Conservation (phyloP, 2,113 vertebrate genomes). For the Halichoeres trimaculatus region DNA sequence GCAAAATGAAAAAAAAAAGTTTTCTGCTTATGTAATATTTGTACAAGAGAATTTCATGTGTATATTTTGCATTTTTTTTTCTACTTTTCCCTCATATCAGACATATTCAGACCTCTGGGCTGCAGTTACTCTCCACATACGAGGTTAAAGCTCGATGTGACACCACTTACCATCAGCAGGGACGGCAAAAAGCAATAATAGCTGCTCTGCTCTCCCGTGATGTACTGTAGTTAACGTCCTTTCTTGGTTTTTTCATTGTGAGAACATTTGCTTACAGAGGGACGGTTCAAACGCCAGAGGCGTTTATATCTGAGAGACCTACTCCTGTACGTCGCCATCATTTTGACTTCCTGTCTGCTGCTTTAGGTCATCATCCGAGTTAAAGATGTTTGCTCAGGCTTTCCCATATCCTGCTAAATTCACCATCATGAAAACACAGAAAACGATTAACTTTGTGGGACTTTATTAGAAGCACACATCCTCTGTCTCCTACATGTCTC, state of each 20-base stretch:
- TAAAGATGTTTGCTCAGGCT: conserved; percentile 3
- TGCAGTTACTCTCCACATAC: conserved; percentile 7
- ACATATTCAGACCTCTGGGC: conserved; percentile 34
- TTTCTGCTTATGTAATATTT: conserved; percentile 36
- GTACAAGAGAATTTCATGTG: conserved; percentile 32
- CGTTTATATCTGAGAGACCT: conserved; percentile 37
- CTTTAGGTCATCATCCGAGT: not conserved
- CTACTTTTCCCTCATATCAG: conserved; percentile 38
- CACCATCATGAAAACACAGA: conserved; percentile 1
- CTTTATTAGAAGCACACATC: not conserved
- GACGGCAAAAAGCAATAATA: conserved; percentile 54
- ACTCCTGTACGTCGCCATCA: not conserved
- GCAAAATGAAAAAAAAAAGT: conserved; percentile 4
- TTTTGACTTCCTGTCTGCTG: not conserved
- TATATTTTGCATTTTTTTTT: conserved; percentile 45
- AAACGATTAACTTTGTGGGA: not conserved
- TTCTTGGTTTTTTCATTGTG: conserved; percentile 37
- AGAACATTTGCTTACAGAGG: conserved; percentile 40
- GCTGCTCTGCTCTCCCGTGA: conserved; percentile 44
- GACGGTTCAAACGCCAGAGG: conserved; percentile 3
- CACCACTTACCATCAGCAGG: conserved; percentile 21
- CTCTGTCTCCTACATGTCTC: conserved; percentile 14
- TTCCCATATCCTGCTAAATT: not conserved
- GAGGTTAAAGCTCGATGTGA: conserved; percentile 2
- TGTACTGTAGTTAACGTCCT: conserved; percentile 57